Conservation (phyloP, 2,797 vertebrate species). For the Sandelia bainsii region DNA sequence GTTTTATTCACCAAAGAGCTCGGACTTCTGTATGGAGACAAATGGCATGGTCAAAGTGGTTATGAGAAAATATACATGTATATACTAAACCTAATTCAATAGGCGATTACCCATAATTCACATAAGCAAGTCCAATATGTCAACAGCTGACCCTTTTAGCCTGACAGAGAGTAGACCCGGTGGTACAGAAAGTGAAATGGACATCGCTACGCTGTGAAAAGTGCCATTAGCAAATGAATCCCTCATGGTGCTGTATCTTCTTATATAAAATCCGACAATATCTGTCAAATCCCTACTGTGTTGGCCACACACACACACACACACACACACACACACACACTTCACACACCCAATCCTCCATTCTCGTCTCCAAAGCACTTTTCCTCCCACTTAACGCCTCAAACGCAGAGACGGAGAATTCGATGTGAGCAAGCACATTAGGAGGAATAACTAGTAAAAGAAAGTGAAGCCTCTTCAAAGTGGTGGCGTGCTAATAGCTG, state of each 20-base stretch:
- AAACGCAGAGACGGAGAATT: slow-evolving; percentile 76
- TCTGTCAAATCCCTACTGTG: slow-evolving; percentile 73
- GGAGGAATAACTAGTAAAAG: slow-evolving; percentile 83
- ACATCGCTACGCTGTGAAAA: slow-evolving; percentile 51
- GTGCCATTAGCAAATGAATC: slow-evolving; percentile 75
- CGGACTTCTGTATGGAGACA: slow-evolving; percentile 58
- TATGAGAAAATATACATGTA: slow-evolving; percentile 22
- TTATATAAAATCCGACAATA: slow-evolving; percentile 77
- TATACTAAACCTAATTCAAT: slow-evolving; percentile 23
- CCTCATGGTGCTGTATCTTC: slow-evolving; percentile 60
- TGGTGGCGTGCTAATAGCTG: slow-evolving; percentile 83
- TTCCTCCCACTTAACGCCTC: slow-evolving; percentile 81
- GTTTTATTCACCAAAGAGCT: slow-evolving; percentile 49
- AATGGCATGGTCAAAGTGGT: slow-evolving; percentile 30
- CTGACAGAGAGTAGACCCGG: slow-evolving; percentile 34
- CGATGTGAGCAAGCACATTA: slow-evolving; percentile 82
- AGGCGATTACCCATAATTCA: slow-evolving; percentile 33
- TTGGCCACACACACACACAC: slow-evolving; percentile 69
- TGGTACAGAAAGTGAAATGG: slow-evolving; percentile 41
- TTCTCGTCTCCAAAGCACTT: slow-evolving; percentile 76
- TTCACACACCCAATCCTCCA: slow-evolving; percentile 60
- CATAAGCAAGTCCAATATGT: slow-evolving; percentile 37
- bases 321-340: slow-evolving; percentile 60
- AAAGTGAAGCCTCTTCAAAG: slow-evolving; percentile 85
- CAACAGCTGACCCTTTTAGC: slow-evolving; percentile 31